These are phyloP conservation scores for Hiodon alosoides DNA, from an alignment of 2,113 vertebrate genomes.

Conservation along the genomic window DNA sequence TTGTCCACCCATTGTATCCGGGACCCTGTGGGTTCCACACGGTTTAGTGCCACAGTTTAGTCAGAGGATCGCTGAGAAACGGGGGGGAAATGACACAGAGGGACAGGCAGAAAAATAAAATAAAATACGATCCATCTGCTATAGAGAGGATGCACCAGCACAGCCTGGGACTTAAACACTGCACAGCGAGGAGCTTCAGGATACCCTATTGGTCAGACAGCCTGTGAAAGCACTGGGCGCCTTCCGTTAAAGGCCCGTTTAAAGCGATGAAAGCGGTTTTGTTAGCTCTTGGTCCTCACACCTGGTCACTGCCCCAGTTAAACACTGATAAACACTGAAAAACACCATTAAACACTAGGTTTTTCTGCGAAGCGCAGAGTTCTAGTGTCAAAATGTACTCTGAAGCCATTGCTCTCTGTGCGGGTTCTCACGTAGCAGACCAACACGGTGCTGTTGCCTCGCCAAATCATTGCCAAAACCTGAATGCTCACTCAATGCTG, in stretches of 20 bases:
- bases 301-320: too few species aligned
- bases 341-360: too few species aligned
- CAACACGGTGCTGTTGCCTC: slow-evolving; percentile 6
- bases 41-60: neutral
- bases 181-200: neutral
- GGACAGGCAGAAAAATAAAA: neutral
- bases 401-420: neutral
- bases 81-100: neutral
- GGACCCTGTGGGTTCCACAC: slow-evolving; percentile 53
- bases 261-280: too few species aligned
- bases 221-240: too few species aligned
- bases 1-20: slow-evolving; percentile 66
- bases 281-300: too few species aligned
- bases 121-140: neutral
- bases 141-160: neutral
- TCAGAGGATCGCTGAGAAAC: neutral
- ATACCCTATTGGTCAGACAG: neutral
- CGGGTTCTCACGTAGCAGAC: neutral
- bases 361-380: too few species aligned
- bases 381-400: neutral
- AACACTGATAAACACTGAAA: too few species aligned
- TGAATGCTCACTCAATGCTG: too few species aligned
- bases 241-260: too few species aligned
- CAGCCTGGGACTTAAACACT: neutral
- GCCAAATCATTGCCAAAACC: too few species aligned